Evolutionary conservation across 35 echinoderm and acorn worm genomes (phyloP), one percentile per base, ranked within the genome.

Genomic region (Eucidaris tribuloides): DNA sequence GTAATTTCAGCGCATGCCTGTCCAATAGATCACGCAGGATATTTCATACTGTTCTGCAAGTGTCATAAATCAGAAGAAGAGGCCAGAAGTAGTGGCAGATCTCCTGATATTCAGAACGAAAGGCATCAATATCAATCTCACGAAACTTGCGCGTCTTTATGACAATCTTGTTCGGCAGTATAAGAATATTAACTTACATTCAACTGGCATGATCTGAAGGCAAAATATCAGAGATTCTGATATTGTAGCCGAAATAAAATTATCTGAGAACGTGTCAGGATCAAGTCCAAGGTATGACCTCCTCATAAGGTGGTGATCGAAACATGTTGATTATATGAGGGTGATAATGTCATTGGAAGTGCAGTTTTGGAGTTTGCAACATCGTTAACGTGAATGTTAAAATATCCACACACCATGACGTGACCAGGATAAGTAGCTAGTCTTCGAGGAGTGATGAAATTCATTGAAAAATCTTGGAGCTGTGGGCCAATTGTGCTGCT

Each of bases 181-280:
- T 31, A 37, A 42, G 45, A 92, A 74, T 34, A 80, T 27, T 20
- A 92, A 62, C 62, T 58, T 58, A 46, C 76, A 92, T 0, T 37
- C 28, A 34, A 82, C 71, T 23, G 41, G 89, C 83, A 82, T 86
- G 89, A 34, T 92, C 89, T 42, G 83, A 86, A 7, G 57, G 45
- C n/a, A 92, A 64, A 60, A 71, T 71, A 45, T 86, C 44, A 24
- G 89, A 55, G 33, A 18, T 80, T 18, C 19, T 7, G 30, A 92
- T 56, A 42, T 92, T n/a, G n/a, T n/a, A n/a, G n/a, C 46, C 11
- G 50, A 71, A 43, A 81, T 71, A 76, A 86, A 81, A 1, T 61
- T 17, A 59, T 78, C 83, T 30, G 62, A 27, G 34, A 20, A 37
- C 83, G 83, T 36, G 83, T 29, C 9, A 86, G 15, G 11, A 89